phyloP scores from a whole-genome alignment of 2,113 vertebrate species.

The Cephalopterus ornatus region DNA sequence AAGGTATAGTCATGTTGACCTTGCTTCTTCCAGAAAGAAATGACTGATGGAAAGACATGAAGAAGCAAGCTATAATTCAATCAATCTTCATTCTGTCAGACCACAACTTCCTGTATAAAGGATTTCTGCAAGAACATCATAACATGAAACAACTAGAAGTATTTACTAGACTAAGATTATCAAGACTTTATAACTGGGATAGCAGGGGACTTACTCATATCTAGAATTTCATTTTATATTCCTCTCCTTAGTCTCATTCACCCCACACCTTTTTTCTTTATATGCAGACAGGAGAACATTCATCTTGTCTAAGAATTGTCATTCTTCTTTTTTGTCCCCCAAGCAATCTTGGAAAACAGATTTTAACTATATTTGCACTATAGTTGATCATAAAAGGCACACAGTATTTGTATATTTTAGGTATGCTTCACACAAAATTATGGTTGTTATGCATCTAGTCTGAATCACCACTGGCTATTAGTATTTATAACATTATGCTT shows the following conservation, averaged over 20 bases:
- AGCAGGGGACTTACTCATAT: background rate
- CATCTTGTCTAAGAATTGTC: background rate
- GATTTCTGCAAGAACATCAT: background rate
- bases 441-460: background rate
- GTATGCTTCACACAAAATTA: background rate
- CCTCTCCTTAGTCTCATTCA: background rate
- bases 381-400: background rate
- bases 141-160: background rate
- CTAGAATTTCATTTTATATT: background rate
- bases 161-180: background rate
- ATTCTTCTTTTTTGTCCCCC: background rate
- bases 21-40: background rate
- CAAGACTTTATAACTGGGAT: background rate
- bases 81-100: background rate
- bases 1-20: background rate
- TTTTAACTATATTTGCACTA: background rate
- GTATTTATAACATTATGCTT: background rate
- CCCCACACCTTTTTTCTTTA: background rate
- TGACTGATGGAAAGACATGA: background rate
- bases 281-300: background rate
- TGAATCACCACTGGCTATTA: background rate
- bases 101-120: background rate
- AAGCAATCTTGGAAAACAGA: background rate
- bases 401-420: background rate
- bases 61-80: background rate